Conservation (phyloP, 1,140 invertebrate genomes). For the Drosophila sucinea region DNA sequence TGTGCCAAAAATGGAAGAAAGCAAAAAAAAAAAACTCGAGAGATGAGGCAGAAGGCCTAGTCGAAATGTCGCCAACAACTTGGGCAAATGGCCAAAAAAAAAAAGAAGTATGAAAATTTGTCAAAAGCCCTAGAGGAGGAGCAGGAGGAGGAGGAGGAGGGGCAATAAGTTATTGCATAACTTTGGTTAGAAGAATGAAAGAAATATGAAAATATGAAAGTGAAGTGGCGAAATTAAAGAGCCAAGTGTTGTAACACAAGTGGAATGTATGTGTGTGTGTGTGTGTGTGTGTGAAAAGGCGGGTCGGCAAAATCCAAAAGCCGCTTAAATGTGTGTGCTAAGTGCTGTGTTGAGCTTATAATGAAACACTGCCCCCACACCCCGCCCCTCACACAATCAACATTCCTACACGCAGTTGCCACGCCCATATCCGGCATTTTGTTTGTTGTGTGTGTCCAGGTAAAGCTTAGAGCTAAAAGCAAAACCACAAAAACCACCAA, state of each 20-base stretch:
- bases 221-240: constrained; percentile 7
- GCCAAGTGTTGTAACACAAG: constrained; percentile 28
- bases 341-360: constrained; percentile 74
- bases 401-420: constrained; percentile 39
- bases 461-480: constrained; percentile 56
- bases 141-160: constrained; percentile 24
- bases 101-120: constrained; percentile 6
- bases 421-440: constrained; percentile 63
- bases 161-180: constrained; percentile 50
- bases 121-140: background rate
- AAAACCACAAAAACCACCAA: constrained; percentile 70
- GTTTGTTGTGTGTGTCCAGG: constrained; percentile 35
- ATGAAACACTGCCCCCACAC: constrained; percentile 45
- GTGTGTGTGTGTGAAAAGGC: constrained; percentile 27
- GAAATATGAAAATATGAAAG: constrained; percentile 5
- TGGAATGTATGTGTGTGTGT: constrained; percentile 15
- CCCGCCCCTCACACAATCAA: background rate
- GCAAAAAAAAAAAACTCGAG: background rate
- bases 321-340: constrained; percentile 77
- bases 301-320: constrained; percentile 59
- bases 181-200: constrained; percentile 38
- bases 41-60: background rate
- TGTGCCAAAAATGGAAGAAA: constrained; percentile 47
- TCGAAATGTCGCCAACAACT: constrained; percentile 12
- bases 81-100: constrained; percentile 61